Conservation (phyloP, 1,140 invertebrate genomes). For the Bombus turneri region DNA sequence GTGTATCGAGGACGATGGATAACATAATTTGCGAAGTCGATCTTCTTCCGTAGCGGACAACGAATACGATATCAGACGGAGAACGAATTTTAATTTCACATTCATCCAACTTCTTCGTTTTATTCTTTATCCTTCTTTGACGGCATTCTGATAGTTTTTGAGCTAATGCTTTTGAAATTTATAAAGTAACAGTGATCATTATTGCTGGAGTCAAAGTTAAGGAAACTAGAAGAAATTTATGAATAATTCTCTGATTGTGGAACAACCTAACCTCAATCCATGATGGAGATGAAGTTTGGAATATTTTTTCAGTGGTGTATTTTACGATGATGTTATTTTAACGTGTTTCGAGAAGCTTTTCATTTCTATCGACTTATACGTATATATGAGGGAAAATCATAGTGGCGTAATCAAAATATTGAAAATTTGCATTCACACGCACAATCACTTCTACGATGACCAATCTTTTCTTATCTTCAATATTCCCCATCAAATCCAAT, state of each 20-base stretch:
- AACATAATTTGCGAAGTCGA: conserved; percentile 18
- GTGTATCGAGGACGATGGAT: background rate
- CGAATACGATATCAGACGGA: conserved; percentile 2
- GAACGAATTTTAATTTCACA: background rate
- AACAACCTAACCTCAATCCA: too few species aligned
- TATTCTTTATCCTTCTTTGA: background rate
- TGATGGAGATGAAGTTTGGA: too few species aligned
- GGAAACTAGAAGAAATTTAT: background rate
- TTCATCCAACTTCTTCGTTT: background rate
- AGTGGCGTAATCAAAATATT: too few species aligned
- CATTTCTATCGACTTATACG: too few species aligned
- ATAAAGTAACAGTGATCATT: background rate
- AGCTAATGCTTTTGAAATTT: background rate
- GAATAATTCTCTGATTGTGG: too few species aligned
- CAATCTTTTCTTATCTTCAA: background rate
- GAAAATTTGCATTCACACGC: too few species aligned
- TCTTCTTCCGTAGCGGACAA: background rate
- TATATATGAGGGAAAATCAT: too few species aligned
- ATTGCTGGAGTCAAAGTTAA: too few species aligned
- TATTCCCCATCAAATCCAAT: background rate
- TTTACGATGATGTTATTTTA: too few species aligned
- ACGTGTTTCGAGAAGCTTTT: too few species aligned
- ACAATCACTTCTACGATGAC: background rate
- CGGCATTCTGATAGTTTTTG: background rate
- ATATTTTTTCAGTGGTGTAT: too few species aligned